A percentile compares a stretch with the other conserved stretches of the same genome.
Evolutionary conservation across 2,888 invertebrate genomes (phyloP).

Genomic region (Drosophila infuscata): DNA sequence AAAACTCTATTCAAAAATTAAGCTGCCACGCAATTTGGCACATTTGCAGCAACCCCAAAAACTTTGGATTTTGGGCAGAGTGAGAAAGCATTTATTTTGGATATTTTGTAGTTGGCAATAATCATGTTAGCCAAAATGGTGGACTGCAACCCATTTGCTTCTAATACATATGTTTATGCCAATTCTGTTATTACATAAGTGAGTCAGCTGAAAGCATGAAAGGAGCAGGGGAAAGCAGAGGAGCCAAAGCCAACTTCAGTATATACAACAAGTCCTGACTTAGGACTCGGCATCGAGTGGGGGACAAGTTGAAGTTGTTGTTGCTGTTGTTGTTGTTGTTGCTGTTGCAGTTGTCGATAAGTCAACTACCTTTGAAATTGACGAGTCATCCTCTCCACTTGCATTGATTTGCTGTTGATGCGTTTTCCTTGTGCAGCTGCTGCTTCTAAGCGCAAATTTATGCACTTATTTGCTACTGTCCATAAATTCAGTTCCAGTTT

Average conservation of each 20-base stretch:
- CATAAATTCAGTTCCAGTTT: slow-evolving; percentile 50
- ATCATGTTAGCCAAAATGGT: slow-evolving; percentile 16
- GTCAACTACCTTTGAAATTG: slow-evolving; percentile 42
- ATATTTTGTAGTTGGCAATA: slow-evolving; percentile 32
- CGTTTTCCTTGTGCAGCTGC: background rate
- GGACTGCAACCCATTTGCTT: slow-evolving; percentile 34
- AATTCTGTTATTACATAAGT: slow-evolving; percentile 77
- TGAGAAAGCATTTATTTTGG: slow-evolving; percentile 61
- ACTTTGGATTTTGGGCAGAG: slow-evolving; percentile 35
- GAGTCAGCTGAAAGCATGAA: slow-evolving; percentile 67
- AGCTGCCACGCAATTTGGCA: slow-evolving; percentile 4
- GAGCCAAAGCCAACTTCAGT: slow-evolving; percentile 5
- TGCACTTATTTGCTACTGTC: slow-evolving; percentile 77
- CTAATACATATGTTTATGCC: slow-evolving; percentile 78
- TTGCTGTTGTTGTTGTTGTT: background rate
- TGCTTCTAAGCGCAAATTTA: slow-evolving; percentile 47
- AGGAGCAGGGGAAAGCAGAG: background rate
- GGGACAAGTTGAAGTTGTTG: slow-evolving; percentile 24
- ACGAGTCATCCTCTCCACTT: slow-evolving; percentile 67
- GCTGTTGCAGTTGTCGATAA: slow-evolving; percentile 27
- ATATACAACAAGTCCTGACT: slow-evolving; percentile 15
- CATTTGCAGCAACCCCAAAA: slow-evolving; percentile 14
- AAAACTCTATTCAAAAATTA: background rate
- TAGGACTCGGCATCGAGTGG: background rate
- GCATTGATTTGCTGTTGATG: slow-evolving; percentile 67